phyloP scores from a whole-genome alignment of 1,140 invertebrate species.

The Drosophila kepulauana region DNA sequence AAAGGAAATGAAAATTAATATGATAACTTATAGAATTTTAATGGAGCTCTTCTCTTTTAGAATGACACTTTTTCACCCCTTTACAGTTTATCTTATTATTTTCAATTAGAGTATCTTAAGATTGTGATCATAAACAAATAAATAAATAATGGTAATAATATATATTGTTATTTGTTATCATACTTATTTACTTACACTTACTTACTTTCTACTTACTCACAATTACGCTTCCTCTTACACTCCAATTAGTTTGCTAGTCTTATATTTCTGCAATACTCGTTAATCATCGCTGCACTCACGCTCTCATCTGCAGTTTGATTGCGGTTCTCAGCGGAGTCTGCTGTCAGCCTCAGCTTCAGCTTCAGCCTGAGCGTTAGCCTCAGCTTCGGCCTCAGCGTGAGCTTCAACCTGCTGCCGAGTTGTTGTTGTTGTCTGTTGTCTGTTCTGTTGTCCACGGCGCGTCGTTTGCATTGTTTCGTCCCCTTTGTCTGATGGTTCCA shows the following conservation, averaged over 20 bases:
- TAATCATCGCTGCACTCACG: neutral
- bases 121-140: too few species aligned
- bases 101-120: too few species aligned
- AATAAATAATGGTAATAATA: too few species aligned
- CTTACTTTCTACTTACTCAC: too few species aligned
- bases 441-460: constrained; percentile 50
- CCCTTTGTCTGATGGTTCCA: constrained; percentile 62
- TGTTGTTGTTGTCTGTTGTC: constrained; percentile 25
- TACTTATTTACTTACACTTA: too few species aligned
- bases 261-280: neutral
- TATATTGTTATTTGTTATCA: too few species aligned
- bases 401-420: constrained; percentile 17
- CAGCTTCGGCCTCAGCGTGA: neutral
- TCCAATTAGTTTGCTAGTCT: neutral
- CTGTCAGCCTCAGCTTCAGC: constrained; percentile 8
- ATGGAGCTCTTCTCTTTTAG: too few species aligned
- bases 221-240: too few species aligned
- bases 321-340: neutral
- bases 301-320: constrained; percentile 1
- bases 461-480: constrained; percentile 71
- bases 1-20: too few species aligned
- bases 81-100: too few species aligned
- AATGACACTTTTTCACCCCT: too few species aligned
- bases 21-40: too few species aligned
- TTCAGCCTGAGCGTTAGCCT: neutral